phyloP scores from a whole-genome alignment of 2,113 vertebrate species.

The Phylloscopus trochiloides region DNA sequence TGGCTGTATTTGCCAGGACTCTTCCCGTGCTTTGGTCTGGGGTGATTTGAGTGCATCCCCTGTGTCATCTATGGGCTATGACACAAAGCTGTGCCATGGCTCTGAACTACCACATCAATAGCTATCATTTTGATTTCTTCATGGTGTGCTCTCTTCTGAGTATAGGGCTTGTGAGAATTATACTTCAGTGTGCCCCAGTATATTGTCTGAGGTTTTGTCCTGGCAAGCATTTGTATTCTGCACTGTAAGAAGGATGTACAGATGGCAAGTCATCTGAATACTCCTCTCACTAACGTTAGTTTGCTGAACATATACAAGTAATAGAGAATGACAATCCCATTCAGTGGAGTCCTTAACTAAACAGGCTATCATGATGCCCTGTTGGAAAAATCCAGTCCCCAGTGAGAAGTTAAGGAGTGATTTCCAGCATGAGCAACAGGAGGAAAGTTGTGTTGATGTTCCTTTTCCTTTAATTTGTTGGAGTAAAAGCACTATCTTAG shows the following conservation, averaged over 20 bases:
- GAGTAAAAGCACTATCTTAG: neutral
- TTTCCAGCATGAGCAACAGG: neutral
- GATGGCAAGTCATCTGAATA: neutral
- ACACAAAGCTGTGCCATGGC: neutral
- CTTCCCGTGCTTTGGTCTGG: fast-evolving
- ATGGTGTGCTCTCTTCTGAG: neutral
- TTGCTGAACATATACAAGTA: neutral
- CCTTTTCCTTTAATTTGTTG: neutral
- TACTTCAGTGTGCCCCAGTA: neutral
- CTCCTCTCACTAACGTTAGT: neutral
- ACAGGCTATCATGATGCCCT: neutral
- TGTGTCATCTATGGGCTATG: neutral
- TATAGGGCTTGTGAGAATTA: neutral
- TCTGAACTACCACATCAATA: neutral
- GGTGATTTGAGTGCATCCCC: neutral
- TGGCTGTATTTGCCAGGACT: neutral
- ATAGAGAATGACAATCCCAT: neutral
- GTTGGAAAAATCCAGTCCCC: neutral
- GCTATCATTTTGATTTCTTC: neutral
- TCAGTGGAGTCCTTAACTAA: neutral
- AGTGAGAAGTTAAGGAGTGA: neutral
- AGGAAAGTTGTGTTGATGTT: neutral
- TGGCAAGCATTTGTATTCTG: neutral
- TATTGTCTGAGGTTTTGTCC: fast-evolving
- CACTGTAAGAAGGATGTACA: neutral